Evolutionary conservation across 2,888 invertebrate genomes (phyloP).

Genomic region (Andrena praecox): DNA sequence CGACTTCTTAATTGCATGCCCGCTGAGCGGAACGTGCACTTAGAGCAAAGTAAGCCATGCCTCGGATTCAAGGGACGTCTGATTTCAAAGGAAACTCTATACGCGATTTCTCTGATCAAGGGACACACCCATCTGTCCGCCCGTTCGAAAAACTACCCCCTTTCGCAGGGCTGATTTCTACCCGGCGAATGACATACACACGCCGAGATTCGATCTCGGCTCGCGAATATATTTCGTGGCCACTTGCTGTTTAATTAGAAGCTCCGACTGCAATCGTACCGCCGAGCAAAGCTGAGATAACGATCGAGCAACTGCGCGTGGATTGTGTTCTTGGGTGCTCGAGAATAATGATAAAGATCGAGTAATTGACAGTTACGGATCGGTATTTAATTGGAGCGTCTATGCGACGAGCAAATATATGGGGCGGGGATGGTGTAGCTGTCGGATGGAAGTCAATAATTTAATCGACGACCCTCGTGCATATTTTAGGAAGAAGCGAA

Average conservation of each 20-base stretch:
- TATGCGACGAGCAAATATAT: background rate
- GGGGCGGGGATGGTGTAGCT: background rate
- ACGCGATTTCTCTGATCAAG: constrained; percentile 61
- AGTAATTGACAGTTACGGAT: background rate
- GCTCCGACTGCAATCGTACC: constrained; percentile 4
- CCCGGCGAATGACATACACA: constrained; percentile 49
- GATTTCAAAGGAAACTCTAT: constrained; percentile 68
- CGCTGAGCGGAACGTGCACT: constrained; percentile 60
- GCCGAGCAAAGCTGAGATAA: background rate
- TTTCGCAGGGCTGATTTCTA: constrained; percentile 33
- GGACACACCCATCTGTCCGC: constrained; percentile 62
- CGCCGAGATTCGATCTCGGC: constrained; percentile 19
- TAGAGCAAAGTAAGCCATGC: constrained; percentile 38
- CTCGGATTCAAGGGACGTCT: constrained; percentile 34
- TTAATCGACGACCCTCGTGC: constrained; percentile 2
- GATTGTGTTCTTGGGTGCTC: background rate
- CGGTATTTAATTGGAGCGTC: background rate
- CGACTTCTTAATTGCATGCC: constrained; percentile 71
- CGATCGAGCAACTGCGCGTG: background rate
- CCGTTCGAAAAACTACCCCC: constrained; percentile 48
- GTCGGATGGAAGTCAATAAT: background rate
- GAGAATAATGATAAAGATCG: constrained; percentile 6
- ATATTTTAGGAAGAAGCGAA: background rate
- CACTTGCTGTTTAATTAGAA: constrained; percentile 15
- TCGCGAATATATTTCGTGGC: constrained; percentile 25